Conservation (phyloP, 2,888 invertebrate genomes). For the Philopedon plagiatum region DNA sequence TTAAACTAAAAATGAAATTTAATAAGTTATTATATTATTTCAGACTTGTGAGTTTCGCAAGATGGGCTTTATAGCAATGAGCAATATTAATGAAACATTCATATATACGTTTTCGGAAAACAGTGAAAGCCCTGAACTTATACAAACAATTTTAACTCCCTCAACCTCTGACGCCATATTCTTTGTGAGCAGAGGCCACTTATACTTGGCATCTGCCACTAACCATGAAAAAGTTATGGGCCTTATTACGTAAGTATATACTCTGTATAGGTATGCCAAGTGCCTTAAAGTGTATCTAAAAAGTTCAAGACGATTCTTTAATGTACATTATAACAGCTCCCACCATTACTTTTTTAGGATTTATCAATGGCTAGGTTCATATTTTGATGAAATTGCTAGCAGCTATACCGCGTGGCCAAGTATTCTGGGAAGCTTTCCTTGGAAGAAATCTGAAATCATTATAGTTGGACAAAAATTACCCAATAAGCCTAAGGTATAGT, state of each 20-base stretch:
- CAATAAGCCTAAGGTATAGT: slow-evolving; percentile 24
- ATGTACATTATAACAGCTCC: no score
- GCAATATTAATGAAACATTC: slow-evolving; percentile 20
- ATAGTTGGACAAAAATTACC: slow-evolving; percentile 53
- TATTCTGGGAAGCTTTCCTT: slow-evolving; percentile 57
- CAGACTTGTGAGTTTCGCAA: slow-evolving; percentile 41
- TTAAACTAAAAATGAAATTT: no score
- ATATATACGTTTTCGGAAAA: slow-evolving; percentile 26
- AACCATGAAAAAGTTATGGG: slow-evolving; percentile 53
- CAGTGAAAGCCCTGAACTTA: slow-evolving; percentile 22
- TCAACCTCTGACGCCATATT: slow-evolving; percentile 57
- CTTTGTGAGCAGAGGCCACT: slow-evolving; percentile 56
- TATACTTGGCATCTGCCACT: slow-evolving; percentile 58
- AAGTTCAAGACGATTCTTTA: no score
- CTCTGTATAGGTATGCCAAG: no score
- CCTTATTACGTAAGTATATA: slow-evolving; percentile 57
- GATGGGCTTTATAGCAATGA: slow-evolving; percentile 39
- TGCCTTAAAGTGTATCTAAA: no score
- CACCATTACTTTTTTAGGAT: slow-evolving; percentile 58
- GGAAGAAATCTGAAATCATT: slow-evolving; percentile 57
- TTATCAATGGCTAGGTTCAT: slow-evolving; percentile 60
- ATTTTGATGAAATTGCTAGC: slow-evolving; percentile 61
- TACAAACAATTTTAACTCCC: slow-evolving; percentile 54
- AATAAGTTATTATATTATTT: slow-evolving; percentile 15
- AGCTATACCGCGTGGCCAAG: slow-evolving; percentile 51